Evolutionary conservation across 2,797 vertebrate genomes (phyloP), one percentile per base, ranked within the genome.

Genomic region (Heterohyrax brucei): DNA sequence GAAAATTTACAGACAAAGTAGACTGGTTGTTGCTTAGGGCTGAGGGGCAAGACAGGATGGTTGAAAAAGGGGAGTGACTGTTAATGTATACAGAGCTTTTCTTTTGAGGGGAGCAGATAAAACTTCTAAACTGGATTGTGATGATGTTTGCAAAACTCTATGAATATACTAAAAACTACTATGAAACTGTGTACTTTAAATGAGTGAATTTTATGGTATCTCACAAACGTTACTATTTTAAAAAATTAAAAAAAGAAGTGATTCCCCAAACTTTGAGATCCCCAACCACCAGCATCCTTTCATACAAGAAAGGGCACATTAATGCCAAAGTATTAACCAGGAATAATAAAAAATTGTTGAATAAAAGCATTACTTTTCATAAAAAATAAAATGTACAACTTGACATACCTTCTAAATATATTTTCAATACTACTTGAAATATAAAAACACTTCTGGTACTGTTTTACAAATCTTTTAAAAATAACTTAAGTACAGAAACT

Each of bases 261-360:
- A 59, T 87, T 80, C 2, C 2, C 30, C 24, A 77, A 24, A 93
- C 33, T 80, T 83, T 73, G 66, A 50, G 53, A 93, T 91, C 68
- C 91, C 24, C 76, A 89, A 91, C 12, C 4, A 88, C 1, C 4
- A 80, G 68, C 62, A 89, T 18, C 5, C 89, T 72, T 92, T 95
- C 18, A 89, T 78, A 89, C 94, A 73, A 82, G 30, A 90, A 96
- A 90, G 16, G 24, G 26, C 8, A 83, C 73, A 89, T 93, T 85
- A 75, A 88, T 21, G 70, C 22, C 18, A 59, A 84, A 84, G 26
- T 12, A 62, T 89, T 92, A 94, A 89, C 76, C 4, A 84, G 66
- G 28, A 94, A 93, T 79, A 26, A 83, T 70, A 22, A 79, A 73
- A 3, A 75, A 39, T 93, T 84, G 30, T 72, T 53, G 79, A 93